Evolutionary conservation across 2,797 vertebrate genomes (phyloP), one percentile per base, ranked within the genome.

Genomic region (Sandelia bainsii): DNA sequence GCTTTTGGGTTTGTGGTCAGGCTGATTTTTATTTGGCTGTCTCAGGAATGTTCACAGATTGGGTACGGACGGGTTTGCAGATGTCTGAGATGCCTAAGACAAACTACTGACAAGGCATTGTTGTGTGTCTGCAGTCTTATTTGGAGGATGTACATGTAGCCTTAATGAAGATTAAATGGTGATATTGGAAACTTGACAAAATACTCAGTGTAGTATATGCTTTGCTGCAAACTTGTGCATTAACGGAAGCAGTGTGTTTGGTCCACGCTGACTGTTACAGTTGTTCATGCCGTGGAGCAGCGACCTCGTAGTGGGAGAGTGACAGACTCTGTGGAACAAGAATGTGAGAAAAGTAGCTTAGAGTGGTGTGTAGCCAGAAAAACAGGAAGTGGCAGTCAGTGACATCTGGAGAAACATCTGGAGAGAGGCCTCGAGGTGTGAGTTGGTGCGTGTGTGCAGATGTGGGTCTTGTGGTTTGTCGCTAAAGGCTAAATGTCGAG

Each of bases 391-490:
- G 79, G 80, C 76, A 74, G 77, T 51, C 82, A 61, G 68, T 87
- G 83, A 87, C 91, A 92, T 92, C 86, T 91, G 91, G 90, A 85
- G 84, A 68, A 84, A 91, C 91, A 92, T 93, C 89, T 91, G 91
- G 88, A 87, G 54, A 56, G 59, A 71, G 77, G 87, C 87, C 75
- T 79, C 0, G 44, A 85, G 75, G 75, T 76, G 86, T 80, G 80
- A 74, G 77, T 52, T 72, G 20, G 59, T n/a, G 52, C 9, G 77
- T 54, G 40, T 51, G 58, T 29, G 23, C 44, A 40, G 19, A 23
- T 52, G 69, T 61, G 75, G 50, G 40, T 72, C 23, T 73, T 65
- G 83, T 58, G 75, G 70, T 50, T 54, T 62, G 27, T 68, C 42
- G 50, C 52, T 54, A 19, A 64, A 69, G 20, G 40, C 62, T 72